phyloP scores from a whole-genome alignment of 2,797 vertebrate genomes.

The Cygnus olor region DNA sequence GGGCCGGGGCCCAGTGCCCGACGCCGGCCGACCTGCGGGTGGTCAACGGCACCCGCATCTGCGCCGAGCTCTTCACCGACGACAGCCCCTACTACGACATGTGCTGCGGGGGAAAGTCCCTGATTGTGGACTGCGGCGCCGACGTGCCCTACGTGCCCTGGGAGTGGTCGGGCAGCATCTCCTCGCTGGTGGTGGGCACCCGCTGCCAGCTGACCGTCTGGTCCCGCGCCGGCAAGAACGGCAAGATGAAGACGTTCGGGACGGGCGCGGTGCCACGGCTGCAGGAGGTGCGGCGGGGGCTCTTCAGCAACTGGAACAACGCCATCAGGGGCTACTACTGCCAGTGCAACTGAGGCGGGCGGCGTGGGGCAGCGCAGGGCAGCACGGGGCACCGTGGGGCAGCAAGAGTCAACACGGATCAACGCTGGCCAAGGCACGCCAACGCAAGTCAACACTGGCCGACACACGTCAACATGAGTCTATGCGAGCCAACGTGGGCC shows the following conservation, averaged over 20 bases:
- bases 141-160: constrained; percentile 77
- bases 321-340: constrained; percentile 79
- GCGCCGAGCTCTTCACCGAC: constrained; percentile 72
- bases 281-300: constrained; percentile 71
- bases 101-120: constrained; percentile 70
- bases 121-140: neutral
- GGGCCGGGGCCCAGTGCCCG: constrained; percentile 72
- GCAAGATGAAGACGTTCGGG: constrained; percentile 12
- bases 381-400: accelerated
- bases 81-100: constrained; percentile 78
- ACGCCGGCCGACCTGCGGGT: neutral
- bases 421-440: accelerated
- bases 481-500: neutral
- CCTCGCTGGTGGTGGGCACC: constrained; percentile 80
- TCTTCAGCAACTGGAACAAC: constrained; percentile 77
- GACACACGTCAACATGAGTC: no score
- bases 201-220: constrained; percentile 78
- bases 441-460: neutral
- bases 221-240: constrained; percentile 65
- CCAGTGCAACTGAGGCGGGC: constrained; percentile 44
- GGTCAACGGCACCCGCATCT: constrained; percentile 47
- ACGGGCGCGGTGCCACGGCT: constrained; percentile 68
- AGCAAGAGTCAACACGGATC: neutral
- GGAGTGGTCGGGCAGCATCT: constrained; percentile 45
- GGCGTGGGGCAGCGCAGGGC: accelerated